Conservation (phyloP, 2,797 vertebrate genomes). For the Todus mexicanus region DNA sequence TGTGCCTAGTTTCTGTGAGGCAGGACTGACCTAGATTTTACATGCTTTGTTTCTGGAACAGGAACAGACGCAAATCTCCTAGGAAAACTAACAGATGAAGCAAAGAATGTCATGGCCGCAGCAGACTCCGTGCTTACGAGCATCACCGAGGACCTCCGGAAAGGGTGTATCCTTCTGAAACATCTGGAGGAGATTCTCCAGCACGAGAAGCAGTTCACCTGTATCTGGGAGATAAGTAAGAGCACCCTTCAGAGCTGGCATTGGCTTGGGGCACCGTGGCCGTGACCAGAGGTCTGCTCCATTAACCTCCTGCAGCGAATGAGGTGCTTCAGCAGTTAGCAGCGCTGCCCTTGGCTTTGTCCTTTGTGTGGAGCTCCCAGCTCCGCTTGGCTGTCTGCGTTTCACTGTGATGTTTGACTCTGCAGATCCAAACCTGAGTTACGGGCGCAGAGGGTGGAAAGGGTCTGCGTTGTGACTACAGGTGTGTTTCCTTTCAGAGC, state of each 20-base stretch:
- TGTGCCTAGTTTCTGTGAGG: not conserved
- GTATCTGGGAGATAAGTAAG: slow-evolving; percentile 82
- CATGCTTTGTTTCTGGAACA: slow-evolving; percentile 38
- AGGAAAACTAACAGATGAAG: slow-evolving; percentile 73
- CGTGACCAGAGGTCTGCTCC: not conserved
- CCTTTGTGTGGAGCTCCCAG: not conserved
- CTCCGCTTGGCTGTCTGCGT: not conserved
- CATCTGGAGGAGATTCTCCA: slow-evolving; percentile 76
- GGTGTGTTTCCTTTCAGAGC: slow-evolving; percentile 45
- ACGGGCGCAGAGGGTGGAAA: not conserved
- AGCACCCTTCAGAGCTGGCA: not conserved
- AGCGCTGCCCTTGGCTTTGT: not conserved
- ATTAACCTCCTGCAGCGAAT: not conserved
- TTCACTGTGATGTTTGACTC: not conserved
- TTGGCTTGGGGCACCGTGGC: not conserved
- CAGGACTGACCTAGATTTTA: not conserved
- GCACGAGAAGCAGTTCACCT: slow-evolving; percentile 62
- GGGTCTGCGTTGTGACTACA: not conserved
- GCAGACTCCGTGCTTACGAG: slow-evolving; percentile 74
- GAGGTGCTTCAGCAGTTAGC: not conserved
- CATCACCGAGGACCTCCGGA: slow-evolving; percentile 47
- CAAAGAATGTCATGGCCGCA: slow-evolving; percentile 69
- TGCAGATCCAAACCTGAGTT: not conserved
- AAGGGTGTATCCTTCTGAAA: slow-evolving; percentile 71
- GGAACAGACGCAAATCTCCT: slow-evolving; percentile 73